Percentiles rank a stretch among this genome's conserved stretches.
These are phyloP conservation scores for Callipepla californica DNA, from an alignment of 2,113 vertebrate species.

Conservation along the genomic window DNA sequence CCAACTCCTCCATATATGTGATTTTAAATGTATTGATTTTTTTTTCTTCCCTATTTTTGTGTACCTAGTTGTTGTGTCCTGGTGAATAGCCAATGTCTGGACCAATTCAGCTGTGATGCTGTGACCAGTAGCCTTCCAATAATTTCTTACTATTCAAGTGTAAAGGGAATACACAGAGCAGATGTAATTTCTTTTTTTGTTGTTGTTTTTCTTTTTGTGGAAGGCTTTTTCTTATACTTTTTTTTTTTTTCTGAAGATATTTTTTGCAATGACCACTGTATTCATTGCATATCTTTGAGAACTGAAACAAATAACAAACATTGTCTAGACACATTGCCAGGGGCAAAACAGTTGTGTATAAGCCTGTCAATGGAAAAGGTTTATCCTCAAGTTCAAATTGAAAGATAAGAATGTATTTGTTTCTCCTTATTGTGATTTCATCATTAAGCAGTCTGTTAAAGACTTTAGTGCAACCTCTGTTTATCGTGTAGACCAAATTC, in stretches of 20 bases:
- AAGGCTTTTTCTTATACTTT: background rate
- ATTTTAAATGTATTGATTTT: background rate
- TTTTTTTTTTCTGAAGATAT: background rate
- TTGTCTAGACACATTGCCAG: slow-evolving; percentile 68
- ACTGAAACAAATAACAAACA: slow-evolving; percentile 41
- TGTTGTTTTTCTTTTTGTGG: background rate
- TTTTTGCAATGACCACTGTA: slow-evolving; percentile 20
- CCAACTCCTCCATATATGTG: background rate
- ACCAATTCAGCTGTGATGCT: background rate
- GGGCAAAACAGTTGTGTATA: slow-evolving; percentile 55
- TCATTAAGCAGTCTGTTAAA: slow-evolving; percentile 48
- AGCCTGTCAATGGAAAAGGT: slow-evolving; percentile 44
- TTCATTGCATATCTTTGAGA: background rate
- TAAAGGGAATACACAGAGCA: background rate
- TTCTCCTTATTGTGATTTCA: slow-evolving; percentile 50
- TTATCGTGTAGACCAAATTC: background rate
- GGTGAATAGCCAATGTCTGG: background rate
- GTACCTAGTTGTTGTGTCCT: background rate
- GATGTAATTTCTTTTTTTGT: background rate
- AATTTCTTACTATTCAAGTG: background rate
- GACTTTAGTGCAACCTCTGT: slow-evolving; percentile 23
- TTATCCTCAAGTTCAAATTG: slow-evolving; percentile 36
- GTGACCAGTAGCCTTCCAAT: background rate
- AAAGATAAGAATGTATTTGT: slow-evolving; percentile 64
- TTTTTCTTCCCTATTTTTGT: background rate